A percentile compares a stretch with the other conserved stretches of the same genome.
These are phyloP conservation scores for Luperina testacea DNA, from an alignment of 2,888 invertebrate genomes.

Conservation along the genomic window DNA sequence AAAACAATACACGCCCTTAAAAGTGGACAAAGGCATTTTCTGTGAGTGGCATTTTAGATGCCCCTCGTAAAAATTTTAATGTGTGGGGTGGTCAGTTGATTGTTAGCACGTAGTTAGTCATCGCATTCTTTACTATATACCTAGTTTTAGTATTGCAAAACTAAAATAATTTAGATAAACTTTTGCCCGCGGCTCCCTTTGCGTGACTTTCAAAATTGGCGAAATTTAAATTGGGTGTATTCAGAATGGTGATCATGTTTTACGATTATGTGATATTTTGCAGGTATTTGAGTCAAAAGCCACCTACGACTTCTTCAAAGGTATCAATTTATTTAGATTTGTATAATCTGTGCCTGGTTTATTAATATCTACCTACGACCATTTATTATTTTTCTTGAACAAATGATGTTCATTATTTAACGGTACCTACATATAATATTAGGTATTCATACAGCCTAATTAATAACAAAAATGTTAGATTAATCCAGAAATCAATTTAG, in stretches of 20 bases:
- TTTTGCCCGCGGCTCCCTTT: neutral
- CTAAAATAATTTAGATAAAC: constrained; percentile 8
- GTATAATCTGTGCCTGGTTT: constrained; percentile 4
- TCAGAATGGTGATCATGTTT: neutral
- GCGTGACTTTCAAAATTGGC: constrained; percentile 24
- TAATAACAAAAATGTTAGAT: constrained; percentile 76
- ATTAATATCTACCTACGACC: neutral
- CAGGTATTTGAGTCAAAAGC: constrained; percentile 8
- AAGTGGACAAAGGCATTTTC: constrained; percentile 88
- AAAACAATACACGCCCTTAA: constrained; percentile 88
- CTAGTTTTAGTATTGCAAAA: constrained; percentile 15
- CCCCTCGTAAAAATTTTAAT: constrained; percentile 82
- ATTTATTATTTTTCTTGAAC: constrained; percentile 15
- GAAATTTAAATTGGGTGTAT: constrained; percentile 30
- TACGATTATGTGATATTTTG: neutral
- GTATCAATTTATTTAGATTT: constrained; percentile 4
- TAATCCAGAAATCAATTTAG: constrained; percentile 88
- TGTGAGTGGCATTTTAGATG: constrained; percentile 85
- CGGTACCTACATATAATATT: neutral
- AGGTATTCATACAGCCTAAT: constrained; percentile 64
- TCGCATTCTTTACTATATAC: constrained; percentile 50
- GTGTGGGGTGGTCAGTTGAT: constrained; percentile 75
- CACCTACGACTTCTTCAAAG: neutral
- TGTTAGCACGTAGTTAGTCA: constrained; percentile 70
- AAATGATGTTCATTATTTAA: constrained; percentile 46